Base-by-base conservation (phyloP, 2,797 vertebrate genomes). In the Epinephelus awoara region DNA sequence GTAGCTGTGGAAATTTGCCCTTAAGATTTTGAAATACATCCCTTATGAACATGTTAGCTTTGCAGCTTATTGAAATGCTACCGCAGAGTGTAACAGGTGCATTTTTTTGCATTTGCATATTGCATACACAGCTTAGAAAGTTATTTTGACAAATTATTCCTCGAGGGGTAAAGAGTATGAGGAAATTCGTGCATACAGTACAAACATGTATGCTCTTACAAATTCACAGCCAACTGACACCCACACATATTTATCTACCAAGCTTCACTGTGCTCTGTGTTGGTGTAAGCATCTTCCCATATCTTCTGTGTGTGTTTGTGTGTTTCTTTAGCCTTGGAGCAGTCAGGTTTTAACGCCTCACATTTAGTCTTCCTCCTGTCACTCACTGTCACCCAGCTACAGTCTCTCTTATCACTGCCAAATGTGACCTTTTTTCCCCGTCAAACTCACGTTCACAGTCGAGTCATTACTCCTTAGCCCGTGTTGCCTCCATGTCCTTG, bases 381-480 rank as follows among this genome's bases (percentile, higher is more conserved):
- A 88, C 66, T 88, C 67, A 77, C 74, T 80, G 85, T 86, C 75
- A 76, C 50, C 23, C 15, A 66, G 72, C 80, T 67, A 61, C 83
- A 67, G 80, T 86, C 75, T 82, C 58, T 81, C 87, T 91, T 92
- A 92, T 91, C 87, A 18, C 72, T 56, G 77, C 50, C 8, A 86
- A 83, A 92, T 82, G 80, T 89, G 85, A 86, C 87, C 88, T 72
- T 88, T 91, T 93, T 68, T 79, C 13, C 23, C 81, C 7, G 67
- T 80, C 66, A 58, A 83, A 91, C 90, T 88, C 88, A 75, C 83
- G 74, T 80, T 90, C 79, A 61, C 87, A 70, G 68, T 61, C 21
- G 34, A 89, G 79, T 89, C 90, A 91, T 94, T 91, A 86, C 88
- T 93, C 89, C 87, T 80, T 72, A 74, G 80, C 86, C 83, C 79